Evolutionary conservation across 2,888 invertebrate genomes (phyloP).

Genomic region (Auanema sp.): DNA sequence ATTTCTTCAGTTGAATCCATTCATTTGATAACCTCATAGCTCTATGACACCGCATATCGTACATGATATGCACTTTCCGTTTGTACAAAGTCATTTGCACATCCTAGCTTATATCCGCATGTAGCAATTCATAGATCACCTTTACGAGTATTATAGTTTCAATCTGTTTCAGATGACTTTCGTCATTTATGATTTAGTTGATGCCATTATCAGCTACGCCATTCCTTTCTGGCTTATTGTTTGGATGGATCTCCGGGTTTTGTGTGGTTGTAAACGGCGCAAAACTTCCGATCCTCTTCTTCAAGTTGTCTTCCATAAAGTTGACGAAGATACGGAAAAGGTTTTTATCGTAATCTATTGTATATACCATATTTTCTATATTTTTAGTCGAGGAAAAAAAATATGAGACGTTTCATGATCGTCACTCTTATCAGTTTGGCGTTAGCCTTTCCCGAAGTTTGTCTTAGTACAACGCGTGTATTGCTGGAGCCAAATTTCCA

Average conservation of each 20-base stretch:
- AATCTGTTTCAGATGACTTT: constrained; percentile 25
- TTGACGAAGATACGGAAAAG: constrained; percentile 49
- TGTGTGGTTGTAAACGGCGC: constrained; percentile 43
- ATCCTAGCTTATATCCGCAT: too few relatives aligned
- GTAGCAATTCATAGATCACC: too few relatives aligned
- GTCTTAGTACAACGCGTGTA: constrained; percentile 35
- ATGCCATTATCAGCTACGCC: constrained; percentile 43
- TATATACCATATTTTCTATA: neutral
- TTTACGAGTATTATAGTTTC: neutral
- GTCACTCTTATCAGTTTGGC: constrained; percentile 46
- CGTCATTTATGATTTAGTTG: constrained; percentile 30
- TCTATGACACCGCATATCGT: neutral
- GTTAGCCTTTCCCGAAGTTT: constrained; percentile 47
- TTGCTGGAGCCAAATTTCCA: neutral
- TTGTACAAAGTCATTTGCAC: neutral
- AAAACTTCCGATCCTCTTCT: constrained; percentile 48
- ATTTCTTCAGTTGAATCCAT: neutral
- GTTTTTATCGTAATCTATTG: constrained; percentile 23
- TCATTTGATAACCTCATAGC: neutral
- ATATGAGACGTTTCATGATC: constrained; percentile 48
- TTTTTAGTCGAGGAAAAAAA: constrained; percentile 28
- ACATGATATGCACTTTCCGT: neutral
- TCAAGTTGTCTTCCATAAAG: constrained; percentile 55
- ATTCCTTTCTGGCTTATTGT: constrained; percentile 41
- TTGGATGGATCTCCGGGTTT: constrained; percentile 44